Percentiles rank a stretch among this genome's conserved stretches.
Conservation (phyloP, 2,797 vertebrate species). For the Enteromius viviparus region DNA sequence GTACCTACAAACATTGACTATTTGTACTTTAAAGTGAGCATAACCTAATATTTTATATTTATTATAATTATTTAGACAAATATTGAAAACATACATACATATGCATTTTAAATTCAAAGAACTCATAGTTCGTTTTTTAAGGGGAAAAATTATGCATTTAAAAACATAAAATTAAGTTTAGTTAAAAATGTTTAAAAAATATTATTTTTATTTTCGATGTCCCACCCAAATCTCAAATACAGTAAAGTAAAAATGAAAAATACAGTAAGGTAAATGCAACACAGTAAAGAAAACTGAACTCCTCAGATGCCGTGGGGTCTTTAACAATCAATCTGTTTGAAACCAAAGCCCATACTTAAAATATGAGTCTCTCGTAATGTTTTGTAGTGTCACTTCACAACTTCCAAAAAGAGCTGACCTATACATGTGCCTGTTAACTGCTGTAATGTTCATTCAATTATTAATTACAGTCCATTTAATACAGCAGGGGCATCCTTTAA, state of each 20-base stretch:
- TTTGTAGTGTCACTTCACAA: constrained; percentile 7
- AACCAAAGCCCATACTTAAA: background rate
- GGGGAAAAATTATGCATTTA: background rate
- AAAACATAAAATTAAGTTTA: background rate
- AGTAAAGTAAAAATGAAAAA: background rate
- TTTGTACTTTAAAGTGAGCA: background rate
- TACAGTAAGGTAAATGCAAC: background rate
- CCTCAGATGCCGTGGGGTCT: background rate
- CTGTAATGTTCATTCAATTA: constrained; percentile 22
- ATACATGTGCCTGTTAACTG: constrained; percentile 15
- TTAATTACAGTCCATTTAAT: constrained; percentile 41
- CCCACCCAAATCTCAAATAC: background rate
- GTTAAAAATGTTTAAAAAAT: background rate
- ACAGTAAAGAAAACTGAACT: background rate
- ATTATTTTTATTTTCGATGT: background rate
- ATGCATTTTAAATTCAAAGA: background rate
- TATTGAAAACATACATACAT: too few species aligned
- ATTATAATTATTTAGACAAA: background rate
- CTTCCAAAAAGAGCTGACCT: constrained; percentile 15
- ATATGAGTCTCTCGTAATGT: background rate
- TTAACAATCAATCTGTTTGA: background rate
- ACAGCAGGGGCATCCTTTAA: constrained; percentile 48
- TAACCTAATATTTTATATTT: background rate
- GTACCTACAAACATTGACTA: background rate
- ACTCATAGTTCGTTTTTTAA: too few species aligned